Percentiles rank a stretch among this genome's conserved stretches.
phyloP scores from a whole-genome alignment of 2,888 invertebrate species.

The Unio pictorum region DNA sequence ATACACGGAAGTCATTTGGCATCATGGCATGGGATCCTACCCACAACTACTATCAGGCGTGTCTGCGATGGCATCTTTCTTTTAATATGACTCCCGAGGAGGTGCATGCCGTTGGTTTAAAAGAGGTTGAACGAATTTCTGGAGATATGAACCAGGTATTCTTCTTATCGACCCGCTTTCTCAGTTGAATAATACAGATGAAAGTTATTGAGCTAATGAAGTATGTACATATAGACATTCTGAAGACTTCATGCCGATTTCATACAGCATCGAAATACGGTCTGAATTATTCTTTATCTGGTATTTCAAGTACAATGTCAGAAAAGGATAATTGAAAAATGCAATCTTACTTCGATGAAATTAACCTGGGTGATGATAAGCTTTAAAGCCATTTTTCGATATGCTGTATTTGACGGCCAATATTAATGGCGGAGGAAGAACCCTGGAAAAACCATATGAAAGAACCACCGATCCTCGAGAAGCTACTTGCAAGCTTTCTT shows the following conservation, averaged over 20 bases:
- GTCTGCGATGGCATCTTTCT: conserved; percentile 66
- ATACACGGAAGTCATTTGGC: conserved; percentile 55
- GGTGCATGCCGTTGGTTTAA: conserved; percentile 63
- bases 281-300: too few relatives aligned
- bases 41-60: conserved; percentile 54
- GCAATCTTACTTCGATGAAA: too few relatives aligned
- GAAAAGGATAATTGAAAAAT: too few relatives aligned
- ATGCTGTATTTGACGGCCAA: too few relatives aligned
- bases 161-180: background rate
- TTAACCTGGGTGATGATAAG: too few relatives aligned
- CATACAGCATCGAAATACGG: too few relatives aligned
- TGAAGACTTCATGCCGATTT: background rate
- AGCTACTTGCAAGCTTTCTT: too few relatives aligned
- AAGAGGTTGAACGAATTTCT: conserved; percentile 64
- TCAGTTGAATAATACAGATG: background rate
- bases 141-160: conserved; percentile 44
- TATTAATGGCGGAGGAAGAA: too few relatives aligned
- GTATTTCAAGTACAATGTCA: too few relatives aligned
- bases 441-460: too few relatives aligned
- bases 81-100: conserved; percentile 55
- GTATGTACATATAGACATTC: background rate
- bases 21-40: conserved; percentile 61
- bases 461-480: too few relatives aligned
- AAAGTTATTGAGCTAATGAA: background rate
- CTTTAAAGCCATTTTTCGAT: too few relatives aligned